Evolutionary conservation across 2,797 vertebrate genomes (phyloP).

Genomic region (Oreochromis mossambicus): DNA sequence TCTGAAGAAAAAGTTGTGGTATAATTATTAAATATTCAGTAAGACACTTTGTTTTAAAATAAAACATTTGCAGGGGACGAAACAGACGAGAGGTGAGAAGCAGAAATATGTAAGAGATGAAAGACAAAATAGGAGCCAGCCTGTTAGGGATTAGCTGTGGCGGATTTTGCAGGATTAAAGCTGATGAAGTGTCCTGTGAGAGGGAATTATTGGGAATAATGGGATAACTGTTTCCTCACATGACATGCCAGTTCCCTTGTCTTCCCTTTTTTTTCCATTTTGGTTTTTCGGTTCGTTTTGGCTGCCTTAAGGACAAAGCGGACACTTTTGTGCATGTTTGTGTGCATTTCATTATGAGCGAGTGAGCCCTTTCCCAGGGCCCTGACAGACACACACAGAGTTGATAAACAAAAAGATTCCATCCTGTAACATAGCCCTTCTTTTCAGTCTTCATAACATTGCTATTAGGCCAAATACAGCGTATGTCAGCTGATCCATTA

Average conservation of each 20-base stretch:
- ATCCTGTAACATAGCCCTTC: conserved; percentile 1
- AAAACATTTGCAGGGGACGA: neutral
- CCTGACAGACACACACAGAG: neutral
- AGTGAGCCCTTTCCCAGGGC: neutral
- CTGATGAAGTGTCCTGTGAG: conserved; percentile 43
- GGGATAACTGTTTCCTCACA: conserved; percentile 35
- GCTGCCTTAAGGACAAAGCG: neutral
- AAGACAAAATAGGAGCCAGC: conserved; percentile 23
- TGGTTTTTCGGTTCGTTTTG: neutral
- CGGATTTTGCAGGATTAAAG: conserved; percentile 45
- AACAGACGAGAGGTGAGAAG: neutral
- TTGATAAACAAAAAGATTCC: neutral
- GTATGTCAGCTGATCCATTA: conserved; percentile 1
- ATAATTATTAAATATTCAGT: neutral
- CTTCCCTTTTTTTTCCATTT: neutral
- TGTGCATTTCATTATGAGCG: neutral
- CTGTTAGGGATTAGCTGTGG: conserved; percentile 24
- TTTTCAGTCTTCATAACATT: conserved; percentile 11
- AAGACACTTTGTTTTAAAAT: conserved; percentile 12
- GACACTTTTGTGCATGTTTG: neutral
- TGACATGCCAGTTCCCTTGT: conserved; percentile 22
- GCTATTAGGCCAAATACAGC: neutral
- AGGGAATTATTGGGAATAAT: conserved; percentile 45
- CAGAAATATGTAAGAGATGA: conserved; percentile 1
- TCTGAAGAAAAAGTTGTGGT: neutral